Evolutionary conservation across 1,140 invertebrate species (phyloP).

Genomic region (Ooceraea biroi): DNA sequence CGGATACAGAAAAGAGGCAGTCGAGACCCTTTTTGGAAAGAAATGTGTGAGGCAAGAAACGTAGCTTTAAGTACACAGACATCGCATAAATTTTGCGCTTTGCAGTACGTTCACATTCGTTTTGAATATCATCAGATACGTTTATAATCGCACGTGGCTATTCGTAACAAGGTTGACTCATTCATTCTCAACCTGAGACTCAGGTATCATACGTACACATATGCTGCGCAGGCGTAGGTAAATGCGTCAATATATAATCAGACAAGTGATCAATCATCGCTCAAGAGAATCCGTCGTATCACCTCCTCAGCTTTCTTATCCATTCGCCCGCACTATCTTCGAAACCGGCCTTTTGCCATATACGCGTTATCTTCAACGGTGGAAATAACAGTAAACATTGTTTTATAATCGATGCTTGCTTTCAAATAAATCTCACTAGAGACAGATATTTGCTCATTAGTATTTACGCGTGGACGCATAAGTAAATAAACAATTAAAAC

Average conservation of each 20-base stretch:
- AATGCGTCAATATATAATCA: background rate
- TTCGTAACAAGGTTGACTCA: background rate
- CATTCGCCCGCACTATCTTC: background rate
- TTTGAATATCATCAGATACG: background rate
- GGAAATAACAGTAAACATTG: background rate
- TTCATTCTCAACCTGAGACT: constrained; percentile 19
- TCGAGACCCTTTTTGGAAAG: too few species aligned
- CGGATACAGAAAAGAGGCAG: too few species aligned
- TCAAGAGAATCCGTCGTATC: background rate
- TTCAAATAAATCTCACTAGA: background rate
- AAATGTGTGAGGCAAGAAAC: too few species aligned
- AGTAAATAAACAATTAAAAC: too few species aligned
- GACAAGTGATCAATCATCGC: background rate
- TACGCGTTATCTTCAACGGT: background rate
- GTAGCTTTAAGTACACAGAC: too few species aligned
- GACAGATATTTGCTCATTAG: background rate
- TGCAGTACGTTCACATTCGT: too few species aligned
- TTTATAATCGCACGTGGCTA: constrained; percentile 28
- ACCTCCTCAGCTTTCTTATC: background rate
- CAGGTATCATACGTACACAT: background rate
- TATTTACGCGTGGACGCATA: too few species aligned
- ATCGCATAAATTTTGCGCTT: too few species aligned
- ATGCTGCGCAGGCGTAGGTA: background rate
- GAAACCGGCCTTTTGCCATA: background rate
- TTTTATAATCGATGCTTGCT: background rate